Conservation (phyloP, 2,113 vertebrate genomes). For the Rallus limicola region DNA sequence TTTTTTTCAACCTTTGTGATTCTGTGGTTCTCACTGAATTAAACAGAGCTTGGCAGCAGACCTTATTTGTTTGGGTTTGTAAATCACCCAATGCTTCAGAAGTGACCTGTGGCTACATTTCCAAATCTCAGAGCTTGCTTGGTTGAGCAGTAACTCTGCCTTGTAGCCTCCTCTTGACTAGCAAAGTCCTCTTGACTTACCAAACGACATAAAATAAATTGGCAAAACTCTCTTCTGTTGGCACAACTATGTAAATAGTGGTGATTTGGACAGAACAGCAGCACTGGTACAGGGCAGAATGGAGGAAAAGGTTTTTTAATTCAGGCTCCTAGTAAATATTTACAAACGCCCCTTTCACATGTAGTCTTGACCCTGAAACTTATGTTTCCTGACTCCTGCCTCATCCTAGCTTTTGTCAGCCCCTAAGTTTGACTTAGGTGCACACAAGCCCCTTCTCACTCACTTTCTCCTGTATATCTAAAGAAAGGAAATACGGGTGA, state of each 20-base stretch:
- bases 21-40: not conserved
- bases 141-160: not conserved
- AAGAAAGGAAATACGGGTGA: rapidly evolving
- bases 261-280: not conserved
- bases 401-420: not conserved
- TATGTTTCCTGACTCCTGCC: not conserved
- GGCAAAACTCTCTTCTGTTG: not conserved
- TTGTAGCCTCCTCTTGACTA: not conserved
- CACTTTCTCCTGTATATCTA: not conserved
- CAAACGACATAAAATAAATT: not conserved
- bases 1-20: too few relatives aligned
- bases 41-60: not conserved
- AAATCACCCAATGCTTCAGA: not conserved
- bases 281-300: too few relatives aligned
- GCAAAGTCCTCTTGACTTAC: not conserved
- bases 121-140: not conserved
- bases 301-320: not conserved
- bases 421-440: not conserved
- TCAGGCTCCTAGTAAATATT: not conserved
- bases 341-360: not conserved
- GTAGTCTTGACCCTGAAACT: not conserved
- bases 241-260: not conserved
- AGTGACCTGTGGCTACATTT: not conserved
- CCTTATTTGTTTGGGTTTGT: not conserved
- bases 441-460: not conserved